Percentiles rank a stretch among this genome's conserved stretches.
Evolutionary conservation across 2,797 vertebrate species (phyloP).

Genomic region (Garrulus glandarius): DNA sequence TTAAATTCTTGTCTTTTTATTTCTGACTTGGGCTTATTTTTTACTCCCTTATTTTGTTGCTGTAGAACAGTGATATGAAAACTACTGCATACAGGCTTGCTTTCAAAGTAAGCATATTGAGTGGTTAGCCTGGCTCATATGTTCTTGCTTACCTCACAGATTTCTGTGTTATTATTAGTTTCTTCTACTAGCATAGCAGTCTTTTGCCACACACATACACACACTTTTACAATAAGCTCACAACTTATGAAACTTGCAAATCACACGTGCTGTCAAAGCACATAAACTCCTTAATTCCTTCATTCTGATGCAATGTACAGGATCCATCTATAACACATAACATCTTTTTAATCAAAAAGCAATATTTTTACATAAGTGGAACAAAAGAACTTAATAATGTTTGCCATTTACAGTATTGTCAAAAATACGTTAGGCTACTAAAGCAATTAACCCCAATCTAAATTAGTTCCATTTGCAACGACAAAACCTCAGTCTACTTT

Average conservation of each 20-base stretch:
- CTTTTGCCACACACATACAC: neutral
- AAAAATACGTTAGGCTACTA: neutral
- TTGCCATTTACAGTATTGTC: neutral
- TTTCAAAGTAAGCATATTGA: neutral
- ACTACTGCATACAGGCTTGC: neutral
- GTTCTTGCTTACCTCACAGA: neutral
- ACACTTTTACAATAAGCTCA: neutral
- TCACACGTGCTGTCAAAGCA: neutral
- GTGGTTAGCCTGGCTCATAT: neutral
- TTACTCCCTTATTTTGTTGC: neutral
- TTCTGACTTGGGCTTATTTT: neutral
- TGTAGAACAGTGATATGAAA: neutral
- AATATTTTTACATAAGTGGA: neutral
- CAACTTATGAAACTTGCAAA: neutral
- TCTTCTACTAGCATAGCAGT: neutral
- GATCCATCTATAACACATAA: neutral
- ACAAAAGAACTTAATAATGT: neutral
- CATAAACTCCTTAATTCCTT: neutral
- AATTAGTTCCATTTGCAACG: neutral
- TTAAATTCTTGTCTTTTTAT: neutral
- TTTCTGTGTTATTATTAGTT: neutral
- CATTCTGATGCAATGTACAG: neutral
- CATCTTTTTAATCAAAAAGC: neutral
- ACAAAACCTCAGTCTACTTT: neutral
- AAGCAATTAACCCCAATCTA: neutral